Evolutionary conservation across 2,113 vertebrate genomes (phyloP), one percentile per base, ranked within the genome.

Genomic region (Nansenia antarctica): DNA sequence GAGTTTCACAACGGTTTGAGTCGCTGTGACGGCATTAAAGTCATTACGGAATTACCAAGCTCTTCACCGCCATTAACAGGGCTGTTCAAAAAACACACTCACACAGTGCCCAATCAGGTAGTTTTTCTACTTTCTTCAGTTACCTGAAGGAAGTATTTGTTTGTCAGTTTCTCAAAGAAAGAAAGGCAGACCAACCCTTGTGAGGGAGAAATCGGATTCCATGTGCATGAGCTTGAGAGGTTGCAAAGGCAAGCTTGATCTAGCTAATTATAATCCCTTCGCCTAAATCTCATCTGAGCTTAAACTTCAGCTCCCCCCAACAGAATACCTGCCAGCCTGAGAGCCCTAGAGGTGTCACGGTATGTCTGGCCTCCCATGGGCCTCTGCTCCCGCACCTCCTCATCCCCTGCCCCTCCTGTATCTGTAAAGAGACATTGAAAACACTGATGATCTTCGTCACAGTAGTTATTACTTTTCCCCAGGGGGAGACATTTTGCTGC

Each of bases 41-140:
- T 22, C 31, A 67, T 37, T 67, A 55, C 24, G 22, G 32, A 67
- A 67, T 67, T 67, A 55, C 14, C 22, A 24, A 52, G 26, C 39
- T 65, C n/a, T 32, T 52, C 18, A n/a, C n/a, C 20, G 37, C n/a
- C 20, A 31, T n/a, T n/a, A n/a, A n/a, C n/a, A n/a, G n/a, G 5
- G 29, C 27, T 58, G 27, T 58, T 58, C 30, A n/a, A n/a, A n/a
- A n/a, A n/a, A n/a, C n/a, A n/a, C n/a, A n/a, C n/a, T n/a, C n/a
- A n/a, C n/a, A n/a, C n/a, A n/a, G n/a, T n/a, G n/a, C n/a, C n/a
- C n/a, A n/a, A n/a, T n/a, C n/a, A n/a, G n/a, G n/a, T n/a, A n/a
- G n/a, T n/a, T n/a, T n/a, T n/a, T n/a, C n/a, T n/a, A n/a, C n/a
- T n/a, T n/a, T n/a, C n/a, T n/a, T n/a, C n/a, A n/a, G n/a, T n/a